A percentile compares a stretch with the other conserved stretches of the same genome.
These are phyloP conservation scores for Antheraea mylitta DNA, from an alignment of 1,140 invertebrate species.

Conservation along the genomic window DNA sequence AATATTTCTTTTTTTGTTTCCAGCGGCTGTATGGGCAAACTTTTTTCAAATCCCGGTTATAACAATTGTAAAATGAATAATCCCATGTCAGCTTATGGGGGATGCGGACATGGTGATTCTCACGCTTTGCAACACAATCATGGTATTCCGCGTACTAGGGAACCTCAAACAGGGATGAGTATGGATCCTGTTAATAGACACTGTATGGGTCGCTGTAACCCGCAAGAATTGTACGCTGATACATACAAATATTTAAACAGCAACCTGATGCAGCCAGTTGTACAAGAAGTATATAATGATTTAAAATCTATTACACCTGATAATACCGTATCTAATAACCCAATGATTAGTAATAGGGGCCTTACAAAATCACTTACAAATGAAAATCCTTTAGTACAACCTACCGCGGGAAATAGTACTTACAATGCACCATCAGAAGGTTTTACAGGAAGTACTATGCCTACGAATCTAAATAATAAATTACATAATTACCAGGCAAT, in stretches of 20 bases:
- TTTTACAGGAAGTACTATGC: background rate
- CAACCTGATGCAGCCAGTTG: conserved; percentile 61
- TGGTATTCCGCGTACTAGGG: conserved; percentile 29
- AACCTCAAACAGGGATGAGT: conserved; percentile 18
- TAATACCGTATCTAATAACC: conserved; percentile 57
- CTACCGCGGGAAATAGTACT: background rate
- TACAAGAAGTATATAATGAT: conserved; percentile 66
- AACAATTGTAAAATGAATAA: conserved; percentile 9
- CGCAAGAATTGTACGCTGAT: conserved; percentile 54
- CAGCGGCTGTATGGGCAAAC: conserved; percentile 71
- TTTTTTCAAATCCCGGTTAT: conserved; percentile 50
- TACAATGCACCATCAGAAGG: background rate
- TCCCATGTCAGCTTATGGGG: conserved; percentile 27
- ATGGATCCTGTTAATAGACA: conserved; percentile 18
- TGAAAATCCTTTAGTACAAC: background rate
- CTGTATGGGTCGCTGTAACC: conserved; percentile 56
- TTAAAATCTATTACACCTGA: conserved; percentile 52
- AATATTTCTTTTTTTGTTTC: conserved; percentile 22
- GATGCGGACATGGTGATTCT: conserved; percentile 33
- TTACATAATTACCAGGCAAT: conserved; percentile 7
- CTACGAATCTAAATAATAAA: background rate
- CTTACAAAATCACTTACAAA: conserved; percentile 15
- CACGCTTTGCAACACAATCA: conserved; percentile 27
- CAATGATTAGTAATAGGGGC: conserved; percentile 43
- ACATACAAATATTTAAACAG: conserved; percentile 58